phyloP scores from a whole-genome alignment of 2,888 invertebrate species.

The Cephus nigrinus region DNA sequence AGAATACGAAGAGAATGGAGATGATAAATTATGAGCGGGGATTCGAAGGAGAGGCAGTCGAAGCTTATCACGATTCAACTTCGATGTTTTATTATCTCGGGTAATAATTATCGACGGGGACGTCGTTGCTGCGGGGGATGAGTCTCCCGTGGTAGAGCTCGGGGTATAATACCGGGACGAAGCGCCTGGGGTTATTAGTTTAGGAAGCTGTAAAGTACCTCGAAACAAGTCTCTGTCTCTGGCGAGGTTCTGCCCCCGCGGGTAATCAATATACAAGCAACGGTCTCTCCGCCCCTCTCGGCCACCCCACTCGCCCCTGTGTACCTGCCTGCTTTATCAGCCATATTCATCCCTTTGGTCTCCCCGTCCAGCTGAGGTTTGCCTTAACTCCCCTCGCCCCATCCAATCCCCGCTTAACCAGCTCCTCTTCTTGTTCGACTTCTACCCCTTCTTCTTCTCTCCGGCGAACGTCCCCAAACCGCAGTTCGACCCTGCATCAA shows the following conservation, averaged over 20 bases:
- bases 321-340: not conserved
- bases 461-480: not conserved
- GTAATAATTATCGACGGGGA: conserved; percentile 35
- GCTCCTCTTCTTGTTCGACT: not conserved
- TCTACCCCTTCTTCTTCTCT: not conserved
- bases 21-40: not conserved
- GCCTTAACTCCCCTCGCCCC: not conserved
- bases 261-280: conserved; percentile 60
- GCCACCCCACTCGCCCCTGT: not conserved
- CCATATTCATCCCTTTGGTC: not conserved
- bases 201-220: conserved; percentile 56
- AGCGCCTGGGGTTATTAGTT: conserved; percentile 56
- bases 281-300: not conserved
- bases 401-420: not conserved
- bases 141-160: conserved; percentile 11
- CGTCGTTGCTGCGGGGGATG: conserved; percentile 1
- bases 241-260: conserved; percentile 27
- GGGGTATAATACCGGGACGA: conserved; percentile 8
- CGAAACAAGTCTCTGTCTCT: conserved; percentile 47
- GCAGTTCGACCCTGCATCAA: not conserved
- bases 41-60: not conserved
- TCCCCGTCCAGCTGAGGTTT: not conserved
- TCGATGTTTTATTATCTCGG: conserved; percentile 37
- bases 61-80: conserved; percentile 17
- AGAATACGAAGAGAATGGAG: not conserved